Base-by-base conservation (phyloP, 2,888 invertebrate species). In the Baccha elongata region DNA sequence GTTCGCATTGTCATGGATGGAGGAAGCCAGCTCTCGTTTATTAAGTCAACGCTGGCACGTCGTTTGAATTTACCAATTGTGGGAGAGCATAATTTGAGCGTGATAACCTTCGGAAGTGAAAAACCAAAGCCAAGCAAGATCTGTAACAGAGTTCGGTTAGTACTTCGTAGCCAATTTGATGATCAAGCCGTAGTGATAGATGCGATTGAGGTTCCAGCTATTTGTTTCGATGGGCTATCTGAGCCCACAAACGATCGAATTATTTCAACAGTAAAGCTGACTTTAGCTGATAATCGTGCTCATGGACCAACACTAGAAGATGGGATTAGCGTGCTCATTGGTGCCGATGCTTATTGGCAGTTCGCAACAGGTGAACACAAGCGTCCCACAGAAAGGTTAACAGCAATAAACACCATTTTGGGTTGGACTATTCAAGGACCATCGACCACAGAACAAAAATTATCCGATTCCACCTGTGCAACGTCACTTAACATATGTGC, bases 341-440 rank as follows among this genome's bases (percentile, higher is more conserved):
- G 65, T 11, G 67, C 71, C 2, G 65, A 81, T 32, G 50, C 42
- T 5, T 81, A 81, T 52, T 81, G 81, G 75, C 58, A 60, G n/a
- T 50, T 76, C 8, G 64, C 44, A 19, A 74, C 67, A 1, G 67
- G 71, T 1, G 60, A 81, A 46, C 17, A 26, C 42, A 50, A 60
- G 29, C 64, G 81, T 46, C 32, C 75, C 4, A 60, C 75, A 1
- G 23, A 46, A 4, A 46, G 23, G 10, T 50, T 78, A 32, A 60
- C 64, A 10, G 67, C 67, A 26, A 50, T 62, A 10, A 53, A 75
- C 32, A 81, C 71, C 1, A 60, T 71, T 2, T 40, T 74, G 11
- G 65, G 65, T 3, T 74, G 71, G 72, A 79, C 79, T 5, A 52
- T 60, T 10, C 78, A 78, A 52, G 26, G 26, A 4, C 26, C 26